A percentile compares a stretch with the other conserved stretches of the same genome.
These are phyloP conservation scores for Papilio glaucus DNA, from an alignment of 1,140 invertebrate species.

Conservation along the genomic window DNA sequence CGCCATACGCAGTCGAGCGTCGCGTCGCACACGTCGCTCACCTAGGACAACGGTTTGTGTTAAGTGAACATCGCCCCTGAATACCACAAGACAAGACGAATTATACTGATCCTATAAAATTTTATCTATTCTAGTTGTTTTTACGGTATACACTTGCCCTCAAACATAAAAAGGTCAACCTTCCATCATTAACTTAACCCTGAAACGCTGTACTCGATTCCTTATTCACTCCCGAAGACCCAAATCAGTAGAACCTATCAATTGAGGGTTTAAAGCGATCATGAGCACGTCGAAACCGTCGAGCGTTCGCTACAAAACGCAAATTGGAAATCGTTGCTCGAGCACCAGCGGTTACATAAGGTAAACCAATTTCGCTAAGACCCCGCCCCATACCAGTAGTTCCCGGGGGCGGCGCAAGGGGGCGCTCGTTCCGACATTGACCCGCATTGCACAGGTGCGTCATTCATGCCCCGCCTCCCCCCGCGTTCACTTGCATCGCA, in stretches of 20 bases:
- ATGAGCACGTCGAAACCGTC: conserved; percentile 15
- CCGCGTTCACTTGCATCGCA: conserved; percentile 21
- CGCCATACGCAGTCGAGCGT: too few relatives aligned
- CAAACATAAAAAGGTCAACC: too few relatives aligned
- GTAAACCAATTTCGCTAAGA: conserved; percentile 40
- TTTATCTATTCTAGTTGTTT: too few relatives aligned
- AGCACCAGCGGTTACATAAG: conserved; percentile 25
- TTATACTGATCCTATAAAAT: too few relatives aligned
- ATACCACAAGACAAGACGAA: too few relatives aligned
- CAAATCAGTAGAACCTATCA: neutral
- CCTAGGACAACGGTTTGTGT: too few relatives aligned
- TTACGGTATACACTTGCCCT: too few relatives aligned
- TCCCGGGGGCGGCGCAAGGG: conserved; percentile 31
- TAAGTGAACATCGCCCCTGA: too few relatives aligned
- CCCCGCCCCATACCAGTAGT: conserved; percentile 18
- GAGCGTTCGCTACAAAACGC: neutral
- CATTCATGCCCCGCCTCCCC: conserved; percentile 42
- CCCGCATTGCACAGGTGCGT: conserved; percentile 43
- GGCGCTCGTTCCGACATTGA: conserved; percentile 43
- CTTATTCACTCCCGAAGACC: neutral
- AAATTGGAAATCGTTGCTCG: conserved; percentile 5
- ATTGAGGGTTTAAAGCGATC: conserved; percentile 20
- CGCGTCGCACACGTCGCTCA: too few relatives aligned
- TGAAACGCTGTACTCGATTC: too few relatives aligned
- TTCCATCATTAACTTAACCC: too few relatives aligned